Evolutionary conservation across 1,140 invertebrate species (phyloP).

Genomic region (Drosophila cardini): DNA sequence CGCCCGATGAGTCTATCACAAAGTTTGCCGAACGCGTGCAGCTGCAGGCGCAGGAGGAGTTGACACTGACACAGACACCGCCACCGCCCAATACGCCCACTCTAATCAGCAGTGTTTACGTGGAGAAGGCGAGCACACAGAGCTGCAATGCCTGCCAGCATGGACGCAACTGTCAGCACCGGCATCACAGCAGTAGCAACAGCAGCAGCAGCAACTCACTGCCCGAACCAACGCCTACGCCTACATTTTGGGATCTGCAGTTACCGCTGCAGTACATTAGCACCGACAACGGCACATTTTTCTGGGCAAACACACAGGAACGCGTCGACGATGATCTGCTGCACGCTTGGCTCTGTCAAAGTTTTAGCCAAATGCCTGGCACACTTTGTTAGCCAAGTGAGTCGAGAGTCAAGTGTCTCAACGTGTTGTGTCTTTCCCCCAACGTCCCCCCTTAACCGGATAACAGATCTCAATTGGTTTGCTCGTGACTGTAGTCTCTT

Average conservation of each 20-base stretch:
- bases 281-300: conserved; percentile 81
- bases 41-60: conserved; percentile 36
- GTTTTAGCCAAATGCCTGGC: conserved; percentile 70
- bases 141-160: conserved; percentile 69
- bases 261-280: conserved; percentile 76
- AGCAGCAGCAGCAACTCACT: conserved; percentile 12
- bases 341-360: conserved; percentile 71
- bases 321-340: conserved; percentile 77
- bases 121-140: conserved; percentile 66
- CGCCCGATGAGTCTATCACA: conserved; percentile 48
- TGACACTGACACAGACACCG: conserved; percentile 45
- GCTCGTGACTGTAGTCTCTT: conserved; percentile 27
- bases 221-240: conserved; percentile 24
- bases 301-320: conserved; percentile 75
- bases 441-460: conserved; percentile 5
- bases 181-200: conserved; percentile 48
- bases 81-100: conserved; percentile 76
- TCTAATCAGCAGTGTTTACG: conserved; percentile 70
- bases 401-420: conserved; percentile 13
- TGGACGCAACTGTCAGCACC: conserved; percentile 81
- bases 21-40: conserved; percentile 50
- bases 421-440: conserved; percentile 5
- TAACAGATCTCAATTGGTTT: conserved; percentile 63
- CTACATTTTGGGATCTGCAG: conserved; percentile 49
- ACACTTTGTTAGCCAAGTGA: conserved; percentile 57